A percentile compares a stretch with the other conserved stretches of the same genome.
These are phyloP conservation scores for Reinhardtius hippoglossoides DNA, from an alignment of 2,113 vertebrate genomes.

Conservation along the genomic window DNA sequence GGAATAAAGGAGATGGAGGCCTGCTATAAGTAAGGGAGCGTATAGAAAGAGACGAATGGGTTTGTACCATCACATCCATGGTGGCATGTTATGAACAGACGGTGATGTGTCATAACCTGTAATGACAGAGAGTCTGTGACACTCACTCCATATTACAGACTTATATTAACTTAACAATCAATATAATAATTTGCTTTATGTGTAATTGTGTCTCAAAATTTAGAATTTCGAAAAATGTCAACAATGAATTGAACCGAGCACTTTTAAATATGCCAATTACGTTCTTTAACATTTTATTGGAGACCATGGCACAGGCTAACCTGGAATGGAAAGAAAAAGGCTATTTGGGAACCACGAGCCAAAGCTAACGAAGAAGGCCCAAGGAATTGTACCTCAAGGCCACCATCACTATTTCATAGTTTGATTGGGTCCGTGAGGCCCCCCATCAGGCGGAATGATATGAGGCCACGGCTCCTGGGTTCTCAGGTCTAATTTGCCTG, in stretches of 20 bases:
- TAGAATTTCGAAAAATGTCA: no score
- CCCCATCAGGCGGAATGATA: slow-evolving; percentile 61
- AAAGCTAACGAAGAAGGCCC: slow-evolving; percentile 27
- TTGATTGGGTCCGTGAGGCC: slow-evolving; percentile 61
- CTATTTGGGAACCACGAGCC: slow-evolving; percentile 3
- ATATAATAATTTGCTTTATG: background rate
- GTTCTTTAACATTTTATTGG: background rate
- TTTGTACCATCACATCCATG: slow-evolving; percentile 31
- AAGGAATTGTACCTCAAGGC: slow-evolving; percentile 24
- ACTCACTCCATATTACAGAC: background rate
- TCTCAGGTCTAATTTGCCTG: slow-evolving; percentile 70
- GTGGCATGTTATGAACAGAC: slow-evolving; percentile 43
- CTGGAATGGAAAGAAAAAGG: slow-evolving; percentile 15
- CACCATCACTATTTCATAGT: slow-evolving; percentile 41
- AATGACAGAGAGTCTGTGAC: background rate
- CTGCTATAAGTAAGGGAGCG: background rate
- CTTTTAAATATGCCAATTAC: no score
- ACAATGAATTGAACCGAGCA: no score
- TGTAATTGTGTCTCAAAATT: no score
- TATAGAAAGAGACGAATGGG: slow-evolving; percentile 44
- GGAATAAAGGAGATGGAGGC: slow-evolving; percentile 35
- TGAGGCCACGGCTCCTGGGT: slow-evolving; percentile 46
- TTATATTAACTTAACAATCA: background rate
- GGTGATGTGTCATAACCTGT: background rate
- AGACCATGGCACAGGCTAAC: background rate